Conservation (phyloP, 1,140 invertebrate species). For the Aphidius gifuensis region DNA sequence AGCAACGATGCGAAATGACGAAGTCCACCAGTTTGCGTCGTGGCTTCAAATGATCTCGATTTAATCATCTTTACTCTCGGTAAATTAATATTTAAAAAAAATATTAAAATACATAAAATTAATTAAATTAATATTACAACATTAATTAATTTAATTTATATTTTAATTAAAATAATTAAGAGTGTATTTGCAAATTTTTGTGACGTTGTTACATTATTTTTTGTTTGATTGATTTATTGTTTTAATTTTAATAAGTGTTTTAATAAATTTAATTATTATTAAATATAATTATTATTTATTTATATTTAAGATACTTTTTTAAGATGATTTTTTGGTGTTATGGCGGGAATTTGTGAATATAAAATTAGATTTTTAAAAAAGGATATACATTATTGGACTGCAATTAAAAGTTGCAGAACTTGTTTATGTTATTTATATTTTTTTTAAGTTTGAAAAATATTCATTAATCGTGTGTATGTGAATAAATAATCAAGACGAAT, state of each 20-base stretch:
- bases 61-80: background rate
- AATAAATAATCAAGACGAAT: too few relatives aligned
- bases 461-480: background rate
- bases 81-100: constrained; percentile 4
- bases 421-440: constrained; percentile 5
- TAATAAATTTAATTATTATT: background rate
- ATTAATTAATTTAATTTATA: too few relatives aligned
- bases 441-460: background rate
- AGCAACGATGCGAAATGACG: constrained; percentile 21
- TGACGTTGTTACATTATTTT: too few relatives aligned
- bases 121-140: background rate
- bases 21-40: constrained; percentile 28
- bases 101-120: background rate
- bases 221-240: too few relatives aligned
- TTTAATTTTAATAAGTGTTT: background rate
- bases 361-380: constrained; percentile 1
- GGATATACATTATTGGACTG: constrained; percentile 13
- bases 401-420: constrained; percentile 16
- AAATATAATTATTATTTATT: background rate
- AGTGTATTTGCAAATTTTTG: too few relatives aligned
- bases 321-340: background rate
- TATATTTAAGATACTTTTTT: too few relatives aligned
- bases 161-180: too few relatives aligned
- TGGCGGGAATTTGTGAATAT: constrained; percentile 16
- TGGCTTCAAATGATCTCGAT: constrained; percentile 14